phyloP scores from a whole-genome alignment of 1,140 invertebrate genomes.

The Lutraria rhynchaena region DNA sequence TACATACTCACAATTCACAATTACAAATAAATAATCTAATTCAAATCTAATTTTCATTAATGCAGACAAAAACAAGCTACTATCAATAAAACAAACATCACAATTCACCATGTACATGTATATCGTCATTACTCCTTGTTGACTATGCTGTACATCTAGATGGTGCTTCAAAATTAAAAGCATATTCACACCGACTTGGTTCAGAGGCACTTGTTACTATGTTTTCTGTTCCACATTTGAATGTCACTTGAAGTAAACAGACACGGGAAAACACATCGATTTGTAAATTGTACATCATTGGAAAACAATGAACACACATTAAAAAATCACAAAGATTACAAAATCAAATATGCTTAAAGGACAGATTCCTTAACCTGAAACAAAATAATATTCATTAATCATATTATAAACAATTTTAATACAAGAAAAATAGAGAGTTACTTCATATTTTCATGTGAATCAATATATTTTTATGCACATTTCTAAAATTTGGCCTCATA shows the following conservation, averaged over 20 bases:
- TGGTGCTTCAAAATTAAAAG: conserved; percentile 94
- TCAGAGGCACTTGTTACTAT: conserved; percentile 92
- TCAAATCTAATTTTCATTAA: too few relatives aligned
- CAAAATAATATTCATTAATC: too few relatives aligned
- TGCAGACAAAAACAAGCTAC: too few relatives aligned
- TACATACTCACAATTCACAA: too few relatives aligned
- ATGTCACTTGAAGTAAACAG: conserved; percentile 85
- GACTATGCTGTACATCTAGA: conserved; percentile 88
- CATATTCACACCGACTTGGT: conserved; percentile 98
- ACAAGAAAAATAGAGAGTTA: too few relatives aligned
- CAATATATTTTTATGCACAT: too few relatives aligned
- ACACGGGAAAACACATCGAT: background rate
- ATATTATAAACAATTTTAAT: too few relatives aligned
- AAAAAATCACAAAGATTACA: background rate
- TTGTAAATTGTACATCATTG: background rate
- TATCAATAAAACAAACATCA: conserved; percentile 74
- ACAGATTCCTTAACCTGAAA: too few relatives aligned
- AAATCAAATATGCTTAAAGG: background rate
- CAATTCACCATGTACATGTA: conserved; percentile 85
- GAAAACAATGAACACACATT: background rate
- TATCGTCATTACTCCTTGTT: conserved; percentile 63
- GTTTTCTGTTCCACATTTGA: conserved; percentile 94
- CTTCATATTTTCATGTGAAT: too few relatives aligned
- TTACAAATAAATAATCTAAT: too few relatives aligned
- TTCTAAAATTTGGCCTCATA: too few relatives aligned